phyloP scores from a whole-genome alignment of 1,140 invertebrate species.

The Achatina immaculata region DNA sequence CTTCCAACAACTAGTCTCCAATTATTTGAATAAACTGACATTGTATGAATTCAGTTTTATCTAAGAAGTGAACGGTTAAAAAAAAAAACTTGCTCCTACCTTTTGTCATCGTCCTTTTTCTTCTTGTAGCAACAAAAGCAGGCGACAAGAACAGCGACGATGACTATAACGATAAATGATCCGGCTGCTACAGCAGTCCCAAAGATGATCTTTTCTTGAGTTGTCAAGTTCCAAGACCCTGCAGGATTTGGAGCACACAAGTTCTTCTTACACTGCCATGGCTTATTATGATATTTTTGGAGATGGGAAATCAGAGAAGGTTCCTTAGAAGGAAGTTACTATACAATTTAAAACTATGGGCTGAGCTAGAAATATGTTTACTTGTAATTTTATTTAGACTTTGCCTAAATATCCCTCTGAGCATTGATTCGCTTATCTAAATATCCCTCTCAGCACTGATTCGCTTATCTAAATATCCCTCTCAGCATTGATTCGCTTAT shows the following conservation, averaged over 20 bases:
- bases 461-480: no score
- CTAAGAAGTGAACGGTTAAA: not conserved
- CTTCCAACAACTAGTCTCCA: not conserved
- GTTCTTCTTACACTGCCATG: no score
- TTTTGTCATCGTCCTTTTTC: conserved; percentile 13
- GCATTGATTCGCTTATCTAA: no score
- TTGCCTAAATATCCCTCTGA: no score
- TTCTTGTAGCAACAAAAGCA: conserved; percentile 36
- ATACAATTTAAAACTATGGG: no score
- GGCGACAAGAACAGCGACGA: conserved; percentile 14
- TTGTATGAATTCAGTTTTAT: not conserved
- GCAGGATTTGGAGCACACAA: not conserved
- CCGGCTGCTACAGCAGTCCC: conserved; percentile 30
- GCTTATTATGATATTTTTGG: no score
- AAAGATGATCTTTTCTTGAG: conserved; percentile 34
- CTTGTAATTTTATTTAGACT: no score
- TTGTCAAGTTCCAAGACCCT: conserved; percentile 36
- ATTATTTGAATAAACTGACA: not conserved
- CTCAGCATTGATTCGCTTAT: no score
- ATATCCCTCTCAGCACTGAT: no score
- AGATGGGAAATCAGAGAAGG: no score
- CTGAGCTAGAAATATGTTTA: no score
- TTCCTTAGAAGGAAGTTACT: no score
- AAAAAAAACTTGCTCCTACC: not conserved
- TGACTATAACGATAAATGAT: conserved; percentile 22